Evolutionary conservation across 2,113 vertebrate species (phyloP).

Genomic region (Nannospalax galili): DNA sequence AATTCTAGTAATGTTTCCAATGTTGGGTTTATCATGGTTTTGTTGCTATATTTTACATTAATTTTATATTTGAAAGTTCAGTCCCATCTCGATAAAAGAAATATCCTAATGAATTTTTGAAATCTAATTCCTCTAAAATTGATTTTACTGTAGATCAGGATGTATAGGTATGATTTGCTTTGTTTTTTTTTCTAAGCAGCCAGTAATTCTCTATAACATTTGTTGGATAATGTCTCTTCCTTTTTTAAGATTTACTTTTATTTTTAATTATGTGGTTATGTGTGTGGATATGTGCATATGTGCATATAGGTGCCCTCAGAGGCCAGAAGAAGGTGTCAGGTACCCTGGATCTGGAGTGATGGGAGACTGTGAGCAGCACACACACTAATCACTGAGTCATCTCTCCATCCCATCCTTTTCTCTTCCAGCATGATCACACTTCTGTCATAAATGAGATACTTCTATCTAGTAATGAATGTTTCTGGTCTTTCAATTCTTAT

Average conservation of each 20-base stretch:
- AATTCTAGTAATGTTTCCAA: not conserved
- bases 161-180: not conserved
- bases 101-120: not conserved
- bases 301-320: too few relatives aligned
- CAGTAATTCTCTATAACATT: not conserved
- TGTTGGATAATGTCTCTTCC: slow-evolving; percentile 24
- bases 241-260: not conserved
- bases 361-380: too few relatives aligned
- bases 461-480: not conserved
- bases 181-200: slow-evolving; percentile 17
- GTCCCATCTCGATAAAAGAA: not conserved
- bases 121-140: slow-evolving; percentile 7
- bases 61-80: not conserved
- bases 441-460: slow-evolving; percentile 13
- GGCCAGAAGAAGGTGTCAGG: too few relatives aligned
- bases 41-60: not conserved
- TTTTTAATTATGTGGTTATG: too few relatives aligned
- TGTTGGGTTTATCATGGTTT: not conserved
- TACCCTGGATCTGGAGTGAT: too few relatives aligned
- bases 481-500: not conserved
- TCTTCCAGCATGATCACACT: not conserved
- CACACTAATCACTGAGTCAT: too few relatives aligned
- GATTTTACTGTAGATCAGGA: not conserved
- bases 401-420: too few relatives aligned
- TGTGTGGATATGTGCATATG: too few relatives aligned